Conservation (phyloP, 2,797 vertebrate genomes). For the Gallinago stenura region DNA sequence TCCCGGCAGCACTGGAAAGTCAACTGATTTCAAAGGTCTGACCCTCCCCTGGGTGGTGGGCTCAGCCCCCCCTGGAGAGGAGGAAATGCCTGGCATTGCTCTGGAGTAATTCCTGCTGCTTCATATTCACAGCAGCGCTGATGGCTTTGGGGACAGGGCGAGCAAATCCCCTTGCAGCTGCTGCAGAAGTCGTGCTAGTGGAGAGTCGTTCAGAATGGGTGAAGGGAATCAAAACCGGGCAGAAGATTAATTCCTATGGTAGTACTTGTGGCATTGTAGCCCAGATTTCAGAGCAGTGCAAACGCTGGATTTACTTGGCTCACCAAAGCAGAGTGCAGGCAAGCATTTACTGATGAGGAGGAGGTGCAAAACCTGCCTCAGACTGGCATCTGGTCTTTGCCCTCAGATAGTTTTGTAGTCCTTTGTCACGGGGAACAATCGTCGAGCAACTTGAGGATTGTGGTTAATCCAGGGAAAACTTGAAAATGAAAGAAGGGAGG, state of each 20-base stretch:
- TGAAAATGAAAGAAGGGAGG: slow-evolving; percentile 4
- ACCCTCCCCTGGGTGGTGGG: neutral
- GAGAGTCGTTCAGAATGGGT: neutral
- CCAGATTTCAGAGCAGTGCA: neutral
- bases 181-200: neutral
- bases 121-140: neutral
- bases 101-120: neutral
- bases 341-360: neutral
- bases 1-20: neutral
- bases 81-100: slow-evolving; percentile 12
- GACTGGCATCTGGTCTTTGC: neutral
- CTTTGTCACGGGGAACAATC: neutral
- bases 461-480: slow-evolving; percentile 36
- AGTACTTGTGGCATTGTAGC: neutral
- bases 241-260: neutral
- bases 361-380: neutral
- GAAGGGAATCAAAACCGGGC: neutral
- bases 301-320: neutral
- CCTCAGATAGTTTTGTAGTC: neutral
- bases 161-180: neutral
- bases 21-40: slow-evolving; percentile 22
- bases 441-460: neutral
- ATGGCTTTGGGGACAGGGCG: neutral
- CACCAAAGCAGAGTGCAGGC: neutral
- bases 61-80: neutral